phyloP scores from a whole-genome alignment of 2,113 vertebrate genomes.

The Triplophysa rosa region DNA sequence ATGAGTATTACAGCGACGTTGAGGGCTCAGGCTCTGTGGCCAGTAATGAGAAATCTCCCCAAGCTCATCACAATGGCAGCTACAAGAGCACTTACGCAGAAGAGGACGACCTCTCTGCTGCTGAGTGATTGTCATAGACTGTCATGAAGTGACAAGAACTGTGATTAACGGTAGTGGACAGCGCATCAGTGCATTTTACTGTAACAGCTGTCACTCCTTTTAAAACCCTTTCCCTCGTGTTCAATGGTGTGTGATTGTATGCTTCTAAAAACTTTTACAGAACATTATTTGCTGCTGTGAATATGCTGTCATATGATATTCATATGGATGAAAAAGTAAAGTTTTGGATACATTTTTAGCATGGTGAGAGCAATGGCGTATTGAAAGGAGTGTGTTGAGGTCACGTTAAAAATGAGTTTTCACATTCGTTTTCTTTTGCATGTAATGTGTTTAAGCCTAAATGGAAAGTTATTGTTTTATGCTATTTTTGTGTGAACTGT shows the following conservation, averaged over 20 bases:
- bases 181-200: slow-evolving; percentile 12
- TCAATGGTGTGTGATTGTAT: slow-evolving; percentile 12
- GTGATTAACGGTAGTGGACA: not conserved
- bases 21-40: slow-evolving; percentile 67
- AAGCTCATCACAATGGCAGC: slow-evolving; percentile 84
- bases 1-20: slow-evolving; percentile 71
- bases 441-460: not conserved
- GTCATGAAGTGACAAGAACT: not conserved
- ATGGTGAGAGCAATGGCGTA: slow-evolving; percentile 8
- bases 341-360: slow-evolving; percentile 16
- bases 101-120: slow-evolving; percentile 32
- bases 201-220: slow-evolving; percentile 10
- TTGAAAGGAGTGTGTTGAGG: slow-evolving; percentile 23
- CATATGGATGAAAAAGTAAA: slow-evolving; percentile 46
- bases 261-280: not conserved
- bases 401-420: not conserved
- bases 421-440: not conserved
- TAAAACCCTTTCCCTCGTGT: slow-evolving; percentile 11
- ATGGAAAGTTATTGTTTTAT: not conserved
- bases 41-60: slow-evolving; percentile 65
- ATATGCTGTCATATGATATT: slow-evolving; percentile 50
- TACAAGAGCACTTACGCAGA: slow-evolving; percentile 78
- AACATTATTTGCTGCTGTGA: slow-evolving; percentile 36
- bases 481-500: not conserved
- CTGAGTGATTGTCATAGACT: slow-evolving; percentile 5